A percentile compares a stretch with the other conserved stretches of the same genome.
Conservation (phyloP, 2,113 vertebrate genomes). For the Notiomystis cincta region DNA sequence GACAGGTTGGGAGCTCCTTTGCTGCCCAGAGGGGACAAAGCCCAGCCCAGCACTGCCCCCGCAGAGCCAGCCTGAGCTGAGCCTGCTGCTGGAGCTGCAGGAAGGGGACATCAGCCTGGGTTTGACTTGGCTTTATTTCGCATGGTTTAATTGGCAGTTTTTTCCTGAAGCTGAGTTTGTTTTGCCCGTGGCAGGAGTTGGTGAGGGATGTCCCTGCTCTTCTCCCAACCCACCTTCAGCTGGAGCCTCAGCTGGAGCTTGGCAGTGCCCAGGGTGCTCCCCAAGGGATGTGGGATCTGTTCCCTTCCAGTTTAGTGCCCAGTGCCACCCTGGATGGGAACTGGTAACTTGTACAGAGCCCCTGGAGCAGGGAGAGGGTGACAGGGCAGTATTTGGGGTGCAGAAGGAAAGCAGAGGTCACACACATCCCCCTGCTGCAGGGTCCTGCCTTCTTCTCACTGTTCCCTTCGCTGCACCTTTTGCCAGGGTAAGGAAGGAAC, state of each 20-base stretch:
- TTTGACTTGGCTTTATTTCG: background rate
- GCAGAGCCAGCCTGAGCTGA: too few relatives aligned
- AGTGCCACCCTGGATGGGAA: background rate
- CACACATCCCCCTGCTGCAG: accelerated
- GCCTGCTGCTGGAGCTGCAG: background rate
- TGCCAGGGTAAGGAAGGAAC: background rate
- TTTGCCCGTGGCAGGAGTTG: background rate
- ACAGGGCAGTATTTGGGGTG: accelerated
- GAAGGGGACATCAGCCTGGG: background rate
- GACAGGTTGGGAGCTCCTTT: background rate
- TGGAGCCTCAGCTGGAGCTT: background rate
- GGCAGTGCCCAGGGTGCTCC: background rate
- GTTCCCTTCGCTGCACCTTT: background rate
- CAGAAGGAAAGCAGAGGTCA: background rate
- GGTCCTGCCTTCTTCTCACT: background rate
- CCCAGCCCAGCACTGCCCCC: accelerated
- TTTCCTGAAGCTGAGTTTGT: background rate
- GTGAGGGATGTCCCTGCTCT: background rate
- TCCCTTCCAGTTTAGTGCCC: background rate
- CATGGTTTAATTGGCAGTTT: accelerated
- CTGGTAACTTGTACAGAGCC: accelerated
- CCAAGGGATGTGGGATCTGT: accelerated
- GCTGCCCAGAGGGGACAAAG: background rate
- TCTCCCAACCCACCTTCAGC: background rate
- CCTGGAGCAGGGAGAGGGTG: background rate